Percentiles rank a stretch among this genome's conserved stretches.
phyloP scores from a whole-genome alignment of 2,888 invertebrate genomes.

The Alviniconcha strummeri region DNA sequence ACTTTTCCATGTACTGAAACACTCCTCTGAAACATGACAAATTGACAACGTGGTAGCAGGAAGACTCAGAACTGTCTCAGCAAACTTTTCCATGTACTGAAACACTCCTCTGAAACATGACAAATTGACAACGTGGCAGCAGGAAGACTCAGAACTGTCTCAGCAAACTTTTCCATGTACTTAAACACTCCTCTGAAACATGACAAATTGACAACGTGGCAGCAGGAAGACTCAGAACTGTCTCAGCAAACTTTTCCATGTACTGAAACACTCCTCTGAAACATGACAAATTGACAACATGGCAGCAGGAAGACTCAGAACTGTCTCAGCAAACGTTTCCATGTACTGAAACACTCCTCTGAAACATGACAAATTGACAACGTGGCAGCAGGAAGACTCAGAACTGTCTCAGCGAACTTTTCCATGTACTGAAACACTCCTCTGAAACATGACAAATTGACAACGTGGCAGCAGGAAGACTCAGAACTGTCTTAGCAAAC shows the following conservation, averaged over 20 bases:
- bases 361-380: slow-evolving; percentile 8
- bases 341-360: slow-evolving; percentile 64
- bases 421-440: slow-evolving; percentile 63
- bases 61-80: slow-evolving; percentile 46
- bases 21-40: slow-evolving; percentile 42
- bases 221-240: slow-evolving; percentile 37
- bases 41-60: too few species aligned
- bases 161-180: slow-evolving; percentile 67
- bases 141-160: slow-evolving; percentile 61
- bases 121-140: slow-evolving; percentile 67
- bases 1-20: slow-evolving; percentile 67
- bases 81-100: slow-evolving; percentile 67
- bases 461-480: slow-evolving; percentile 65
- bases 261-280: slow-evolving; percentile 58
- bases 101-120: slow-evolving; percentile 45
- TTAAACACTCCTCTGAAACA: slow-evolving; percentile 52
- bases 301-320: slow-evolving; percentile 64
- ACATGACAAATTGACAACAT: too few species aligned
- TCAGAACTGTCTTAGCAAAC: slow-evolving; percentile 63
- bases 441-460: too few species aligned
- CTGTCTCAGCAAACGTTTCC: slow-evolving; percentile 63
- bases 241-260: slow-evolving; percentile 63
- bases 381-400: too few species aligned
- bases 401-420: slow-evolving; percentile 62
- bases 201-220: neutral